A percentile compares a stretch with the other conserved stretches of the same genome.
phyloP scores from a whole-genome alignment of 1,140 invertebrate species.

The Bombus consobrinus region DNA sequence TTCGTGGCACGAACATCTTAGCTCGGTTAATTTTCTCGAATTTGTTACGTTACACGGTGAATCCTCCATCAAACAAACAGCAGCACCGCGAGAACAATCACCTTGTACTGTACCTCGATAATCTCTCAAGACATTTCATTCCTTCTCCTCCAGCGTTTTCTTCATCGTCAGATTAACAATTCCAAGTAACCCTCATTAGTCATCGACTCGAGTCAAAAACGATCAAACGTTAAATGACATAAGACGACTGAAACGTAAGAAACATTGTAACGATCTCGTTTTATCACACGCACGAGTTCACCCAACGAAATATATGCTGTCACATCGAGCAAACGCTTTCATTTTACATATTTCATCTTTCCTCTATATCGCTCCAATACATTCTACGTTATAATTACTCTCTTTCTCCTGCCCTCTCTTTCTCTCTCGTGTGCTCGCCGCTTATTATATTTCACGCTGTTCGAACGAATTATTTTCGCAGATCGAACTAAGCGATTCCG shows the following conservation, averaged over 20 bases:
- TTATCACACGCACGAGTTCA: not conserved
- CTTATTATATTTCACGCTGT: constrained; percentile 35
- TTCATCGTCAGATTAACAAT: not conserved
- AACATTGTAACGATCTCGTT: not conserved
- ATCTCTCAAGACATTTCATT: not conserved
- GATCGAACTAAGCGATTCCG: not conserved
- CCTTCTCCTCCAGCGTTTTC: not conserved
- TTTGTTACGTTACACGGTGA: not conserved
- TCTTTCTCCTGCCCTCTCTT: not conserved
- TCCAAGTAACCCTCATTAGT: not conserved
- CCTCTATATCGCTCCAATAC: not conserved
- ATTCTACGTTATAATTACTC: not conserved
- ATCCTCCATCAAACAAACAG: not conserved
- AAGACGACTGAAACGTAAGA: not conserved
- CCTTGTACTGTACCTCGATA: not conserved
- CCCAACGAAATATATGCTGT: not conserved
- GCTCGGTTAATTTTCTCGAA: not conserved
- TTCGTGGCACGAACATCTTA: not conserved
- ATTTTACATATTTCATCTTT: not conserved
- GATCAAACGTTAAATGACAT: not conserved
- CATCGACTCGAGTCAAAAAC: not conserved
- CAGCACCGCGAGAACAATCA: not conserved
- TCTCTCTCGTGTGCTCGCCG: not conserved
- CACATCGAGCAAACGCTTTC: not conserved
- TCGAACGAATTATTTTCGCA: not conserved